Conservation (phyloP, 2,888 invertebrate genomes). For the Toxonevra muliebris region DNA sequence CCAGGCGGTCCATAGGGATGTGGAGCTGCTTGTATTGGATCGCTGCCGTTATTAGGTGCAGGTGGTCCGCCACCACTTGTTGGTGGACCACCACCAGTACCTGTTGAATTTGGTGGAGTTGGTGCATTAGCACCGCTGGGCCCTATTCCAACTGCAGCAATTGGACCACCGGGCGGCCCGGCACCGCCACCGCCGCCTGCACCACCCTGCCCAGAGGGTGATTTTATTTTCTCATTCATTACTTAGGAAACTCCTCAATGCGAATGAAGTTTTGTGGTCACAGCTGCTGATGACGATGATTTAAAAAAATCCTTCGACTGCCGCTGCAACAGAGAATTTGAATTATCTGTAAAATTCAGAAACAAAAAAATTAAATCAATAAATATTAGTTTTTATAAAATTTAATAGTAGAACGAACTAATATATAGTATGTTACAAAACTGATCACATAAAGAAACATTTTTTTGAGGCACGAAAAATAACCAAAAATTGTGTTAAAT, state of each 20-base stretch:
- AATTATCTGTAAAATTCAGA: conserved; percentile 42
- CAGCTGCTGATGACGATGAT: conserved; percentile 45
- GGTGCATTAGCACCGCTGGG: conserved; percentile 26
- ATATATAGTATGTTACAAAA: no score
- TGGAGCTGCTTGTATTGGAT: conserved; percentile 49
- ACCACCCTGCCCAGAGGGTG: conserved; percentile 61
- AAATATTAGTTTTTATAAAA: conserved; percentile 19
- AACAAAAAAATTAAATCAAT: conserved; percentile 38
- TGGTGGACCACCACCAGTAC: conserved; percentile 28
- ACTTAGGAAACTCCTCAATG: conserved; percentile 42
- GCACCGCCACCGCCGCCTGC: conserved; percentile 41
- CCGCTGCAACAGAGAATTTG: conserved; percentile 45
- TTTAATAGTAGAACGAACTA: conserved; percentile 12
- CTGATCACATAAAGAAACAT: no score
- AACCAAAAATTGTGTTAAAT: no score
- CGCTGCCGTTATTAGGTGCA: conserved; percentile 56
- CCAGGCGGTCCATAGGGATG: conserved; percentile 59
- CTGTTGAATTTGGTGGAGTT: conserved; percentile 22
- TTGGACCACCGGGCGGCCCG: conserved; percentile 36
- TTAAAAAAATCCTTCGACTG: conserved; percentile 47
- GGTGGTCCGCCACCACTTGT: conserved; percentile 48
- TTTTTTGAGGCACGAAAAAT: no score
- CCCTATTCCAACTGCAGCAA: conserved; percentile 33
- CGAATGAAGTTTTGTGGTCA: conserved; percentile 44
- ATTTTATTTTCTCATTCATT: conserved; percentile 64